These are phyloP conservation scores for Octopus sinensis DNA, from an alignment of 1,140 invertebrate species.

Conservation along the genomic window DNA sequence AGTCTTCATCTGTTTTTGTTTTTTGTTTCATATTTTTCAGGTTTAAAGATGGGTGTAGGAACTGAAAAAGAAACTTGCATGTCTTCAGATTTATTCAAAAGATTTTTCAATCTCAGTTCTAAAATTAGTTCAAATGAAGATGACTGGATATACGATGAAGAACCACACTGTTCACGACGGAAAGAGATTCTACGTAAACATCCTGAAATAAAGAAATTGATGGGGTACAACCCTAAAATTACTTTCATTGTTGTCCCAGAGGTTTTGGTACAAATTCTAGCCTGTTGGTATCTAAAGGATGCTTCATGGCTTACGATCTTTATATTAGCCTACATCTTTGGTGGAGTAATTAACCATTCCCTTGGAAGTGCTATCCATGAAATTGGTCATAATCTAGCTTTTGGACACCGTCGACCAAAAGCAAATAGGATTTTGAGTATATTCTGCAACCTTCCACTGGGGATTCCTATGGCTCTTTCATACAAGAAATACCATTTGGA, in stretches of 20 bases:
- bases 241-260: conserved; percentile 39
- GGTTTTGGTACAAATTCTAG: conserved; percentile 42
- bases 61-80: background rate
- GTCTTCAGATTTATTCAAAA: conserved; percentile 23
- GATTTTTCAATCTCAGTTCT: conserved; percentile 29
- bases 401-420: conserved; percentile 48
- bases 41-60: background rate
- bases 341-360: conserved; percentile 55
- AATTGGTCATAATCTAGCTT: conserved; percentile 57
- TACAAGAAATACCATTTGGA: conserved; percentile 57
- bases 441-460: conserved; percentile 55
- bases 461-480: conserved; percentile 54
- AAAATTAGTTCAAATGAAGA: conserved; percentile 29
- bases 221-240: conserved; percentile 52
- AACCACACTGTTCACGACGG: conserved; percentile 48
- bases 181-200: conserved; percentile 53
- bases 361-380: conserved; percentile 56
- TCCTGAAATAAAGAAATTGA: conserved; percentile 56
- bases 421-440: conserved; percentile 52
- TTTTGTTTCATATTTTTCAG: too few relatives aligned
- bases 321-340: conserved; percentile 47
- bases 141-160: conserved; percentile 49
- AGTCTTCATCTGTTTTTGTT: too few relatives aligned
- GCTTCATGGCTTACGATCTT: conserved; percentile 45
- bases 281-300: conserved; percentile 46